Percentiles rank a stretch among this genome's conserved stretches.
phyloP scores from a whole-genome alignment of 2,113 vertebrate species.

The Ptychochromis oligacanthus region DNA sequence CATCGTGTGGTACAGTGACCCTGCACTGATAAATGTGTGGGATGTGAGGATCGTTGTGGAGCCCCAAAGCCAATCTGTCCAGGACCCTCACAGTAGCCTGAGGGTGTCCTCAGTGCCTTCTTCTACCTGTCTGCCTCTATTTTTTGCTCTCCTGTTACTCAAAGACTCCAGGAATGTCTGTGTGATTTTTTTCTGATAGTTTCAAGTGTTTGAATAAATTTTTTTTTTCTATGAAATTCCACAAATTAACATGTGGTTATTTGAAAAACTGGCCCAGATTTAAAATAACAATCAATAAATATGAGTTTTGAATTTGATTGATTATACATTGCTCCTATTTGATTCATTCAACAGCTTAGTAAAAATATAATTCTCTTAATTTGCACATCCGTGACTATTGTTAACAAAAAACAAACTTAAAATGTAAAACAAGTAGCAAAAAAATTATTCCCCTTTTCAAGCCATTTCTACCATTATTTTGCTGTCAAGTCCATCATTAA shows the following conservation, averaged over 20 bases:
- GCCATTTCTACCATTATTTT: neutral
- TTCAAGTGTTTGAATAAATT: neutral
- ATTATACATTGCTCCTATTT: neutral
- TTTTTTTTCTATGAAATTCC: neutral
- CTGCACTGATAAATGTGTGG: slow-evolving; percentile 65
- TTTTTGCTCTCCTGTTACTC: slow-evolving; percentile 38
- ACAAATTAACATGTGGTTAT: neutral
- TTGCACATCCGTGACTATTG: neutral
- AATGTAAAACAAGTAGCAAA: neutral
- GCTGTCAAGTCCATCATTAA: slow-evolving; percentile 18
- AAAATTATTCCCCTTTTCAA: neutral
- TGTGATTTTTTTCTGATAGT: slow-evolving; percentile 5
- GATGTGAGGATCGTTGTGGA: slow-evolving; percentile 52
- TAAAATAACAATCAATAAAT: neutral
- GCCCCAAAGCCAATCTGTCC: slow-evolving; percentile 59
- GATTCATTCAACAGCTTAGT: neutral
- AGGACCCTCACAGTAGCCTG: slow-evolving; percentile 57
- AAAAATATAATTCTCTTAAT: neutral
- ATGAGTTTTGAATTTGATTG: neutral
- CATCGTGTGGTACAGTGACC: slow-evolving; percentile 44
- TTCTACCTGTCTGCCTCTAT: slow-evolving; percentile 55
- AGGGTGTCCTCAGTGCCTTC: slow-evolving; percentile 55
- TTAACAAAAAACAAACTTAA: neutral
- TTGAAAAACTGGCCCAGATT: neutral
- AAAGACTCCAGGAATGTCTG: slow-evolving; percentile 29